Evolutionary conservation across 2,888 invertebrate species (phyloP).

Genomic region (Stenodera caucasica): DNA sequence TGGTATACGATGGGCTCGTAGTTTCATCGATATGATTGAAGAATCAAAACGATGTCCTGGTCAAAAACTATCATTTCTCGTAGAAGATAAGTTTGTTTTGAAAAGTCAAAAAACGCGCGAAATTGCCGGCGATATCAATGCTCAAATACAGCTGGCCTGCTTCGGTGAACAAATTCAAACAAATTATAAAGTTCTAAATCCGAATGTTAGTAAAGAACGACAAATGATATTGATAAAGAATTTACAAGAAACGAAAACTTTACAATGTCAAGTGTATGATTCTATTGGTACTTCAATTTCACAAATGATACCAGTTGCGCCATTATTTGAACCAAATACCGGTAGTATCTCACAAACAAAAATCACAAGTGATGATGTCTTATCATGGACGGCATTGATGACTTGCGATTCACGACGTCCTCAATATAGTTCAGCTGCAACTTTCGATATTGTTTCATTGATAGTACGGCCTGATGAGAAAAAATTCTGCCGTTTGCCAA

Average conservation of each 20-base stretch:
- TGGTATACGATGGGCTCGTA: conserved; percentile 56
- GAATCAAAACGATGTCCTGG: conserved; percentile 47
- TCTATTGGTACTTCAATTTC: not conserved
- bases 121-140: conserved; percentile 56
- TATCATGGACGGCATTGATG: conserved; percentile 34
- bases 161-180: conserved; percentile 58
- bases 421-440: conserved; percentile 16
- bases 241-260: conserved; percentile 41
- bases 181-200: conserved; percentile 39
- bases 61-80: conserved; percentile 48
- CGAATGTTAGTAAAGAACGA: conserved; percentile 26
- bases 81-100: conserved; percentile 54
- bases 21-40: conserved; percentile 58
- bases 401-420: conserved; percentile 14
- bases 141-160: conserved; percentile 59
- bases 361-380: not conserved
- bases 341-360: not conserved
- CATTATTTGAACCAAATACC: conserved; percentile 23
- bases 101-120: conserved; percentile 47
- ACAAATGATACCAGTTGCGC: conserved; percentile 36
- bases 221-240: conserved; percentile 45
- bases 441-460: conserved; percentile 42
- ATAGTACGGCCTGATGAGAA: conserved; percentile 39
- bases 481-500: not conserved
- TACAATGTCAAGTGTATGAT: conserved; percentile 40